These are phyloP conservation scores for Sycophila sp. DNA, from an alignment of 1,140 invertebrate species.

Conservation along the genomic window DNA sequence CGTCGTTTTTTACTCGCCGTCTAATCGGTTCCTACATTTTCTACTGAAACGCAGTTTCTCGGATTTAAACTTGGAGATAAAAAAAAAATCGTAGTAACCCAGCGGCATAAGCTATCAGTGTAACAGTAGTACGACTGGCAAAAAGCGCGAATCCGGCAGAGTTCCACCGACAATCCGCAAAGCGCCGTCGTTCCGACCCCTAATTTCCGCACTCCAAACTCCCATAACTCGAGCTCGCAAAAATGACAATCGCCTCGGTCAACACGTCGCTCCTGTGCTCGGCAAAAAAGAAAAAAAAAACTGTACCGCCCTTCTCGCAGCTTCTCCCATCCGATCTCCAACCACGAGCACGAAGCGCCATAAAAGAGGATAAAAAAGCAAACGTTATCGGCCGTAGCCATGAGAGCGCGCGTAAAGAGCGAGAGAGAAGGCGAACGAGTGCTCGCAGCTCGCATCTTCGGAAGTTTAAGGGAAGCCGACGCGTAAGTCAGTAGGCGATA, in stretches of 20 bases:
- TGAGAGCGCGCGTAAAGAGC: background rate
- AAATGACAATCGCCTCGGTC: background rate
- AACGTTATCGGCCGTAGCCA: slow-evolving; percentile 3
- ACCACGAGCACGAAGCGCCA: slow-evolving; percentile 1
- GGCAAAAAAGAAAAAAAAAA: too few relatives aligned
- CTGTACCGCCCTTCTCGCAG: background rate
- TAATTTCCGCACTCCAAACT: background rate
- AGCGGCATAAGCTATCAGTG: too few relatives aligned
- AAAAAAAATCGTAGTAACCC: too few relatives aligned
- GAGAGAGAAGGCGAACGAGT: background rate
- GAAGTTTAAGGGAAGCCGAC: slow-evolving; percentile 27
- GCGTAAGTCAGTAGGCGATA: slow-evolving; percentile 48
- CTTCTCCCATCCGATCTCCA: background rate
- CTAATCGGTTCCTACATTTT: background rate
- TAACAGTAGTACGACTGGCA: too few relatives aligned
- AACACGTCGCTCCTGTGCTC: background rate
- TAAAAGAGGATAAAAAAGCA: slow-evolving; percentile 8
- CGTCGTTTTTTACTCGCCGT: too few relatives aligned
- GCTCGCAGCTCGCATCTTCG: background rate
- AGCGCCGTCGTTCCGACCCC: background rate
- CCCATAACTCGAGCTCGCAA: background rate
- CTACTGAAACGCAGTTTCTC: background rate
- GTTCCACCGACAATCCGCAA: too few relatives aligned
- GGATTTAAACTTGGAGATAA: too few relatives aligned
- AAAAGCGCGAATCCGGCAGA: too few relatives aligned